Evolutionary conservation across 2,113 vertebrate genomes (phyloP).

Genomic region (Myiagra hebetior): DNA sequence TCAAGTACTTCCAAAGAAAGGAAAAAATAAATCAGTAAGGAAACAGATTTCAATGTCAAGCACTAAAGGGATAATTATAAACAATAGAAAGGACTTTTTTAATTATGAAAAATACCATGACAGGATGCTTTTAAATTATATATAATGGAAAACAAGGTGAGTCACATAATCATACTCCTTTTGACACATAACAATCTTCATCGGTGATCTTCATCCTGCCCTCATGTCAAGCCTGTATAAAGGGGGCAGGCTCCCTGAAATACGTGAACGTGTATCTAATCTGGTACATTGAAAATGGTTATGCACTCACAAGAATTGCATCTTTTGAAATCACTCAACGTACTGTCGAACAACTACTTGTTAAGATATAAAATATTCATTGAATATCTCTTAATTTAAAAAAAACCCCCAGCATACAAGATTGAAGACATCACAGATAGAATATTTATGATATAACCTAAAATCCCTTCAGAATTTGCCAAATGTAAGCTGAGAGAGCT

Average conservation of each 20-base stretch:
- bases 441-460: constrained; percentile 24
- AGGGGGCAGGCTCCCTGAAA: neutral
- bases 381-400: neutral
- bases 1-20: constrained; percentile 28
- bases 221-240: constrained; percentile 51
- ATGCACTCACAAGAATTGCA: neutral
- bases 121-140: constrained; percentile 67
- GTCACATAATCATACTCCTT: constrained; percentile 64
- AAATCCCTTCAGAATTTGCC: neutral
- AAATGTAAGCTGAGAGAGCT: neutral
- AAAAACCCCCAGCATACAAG: neutral
- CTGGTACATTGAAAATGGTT: neutral
- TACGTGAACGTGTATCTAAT: constrained; percentile 1
- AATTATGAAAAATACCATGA: constrained; percentile 69
- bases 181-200: constrained; percentile 68
- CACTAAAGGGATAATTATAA: constrained; percentile 66
- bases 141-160: constrained; percentile 68
- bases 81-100: constrained; percentile 56
- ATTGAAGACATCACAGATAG: neutral
- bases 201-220: constrained; percentile 50
- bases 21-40: constrained; percentile 38
- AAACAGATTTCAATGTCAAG: constrained; percentile 63
- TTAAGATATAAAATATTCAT: constrained; percentile 39
- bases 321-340: constrained; percentile 17
- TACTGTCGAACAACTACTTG: neutral